Base-by-base conservation (phyloP, 2,797 vertebrate species). In the Halcyon smyrnensis region DNA sequence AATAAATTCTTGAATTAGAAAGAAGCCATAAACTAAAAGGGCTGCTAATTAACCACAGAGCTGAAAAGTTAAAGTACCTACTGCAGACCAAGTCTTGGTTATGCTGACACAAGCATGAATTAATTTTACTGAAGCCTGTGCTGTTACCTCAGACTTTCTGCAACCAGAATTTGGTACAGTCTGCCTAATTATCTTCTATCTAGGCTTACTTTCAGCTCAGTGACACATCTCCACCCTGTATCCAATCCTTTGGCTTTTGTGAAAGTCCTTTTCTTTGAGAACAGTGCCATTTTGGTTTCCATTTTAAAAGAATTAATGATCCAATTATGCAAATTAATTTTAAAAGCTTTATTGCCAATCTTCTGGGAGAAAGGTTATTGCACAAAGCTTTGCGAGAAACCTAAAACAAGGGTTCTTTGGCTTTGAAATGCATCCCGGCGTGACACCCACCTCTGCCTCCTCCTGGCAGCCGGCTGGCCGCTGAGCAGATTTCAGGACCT, bases 301-400 rank as follows among this genome's bases (percentile, higher is more conserved):
- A 69, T 88, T 89, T 95, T 32, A 94, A 92, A 93, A 87, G 87
- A 96, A 87, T 89, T 93, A 91, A 96, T 92, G 86, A 95, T 75
- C 88, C 84, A 89, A 68, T 93, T 96, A 95, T 92, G 88, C 69
- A 89, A 93, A 95, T 91, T 80, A 90, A 89, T 94, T 95, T 96
- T 23, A 92, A 94, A 95, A 87, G 84, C 81, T 87, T 95, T 92
- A 78, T 89, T 1, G 0, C 53, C 65, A 34, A 4, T 90, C 88
- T 90, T 94, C 78, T 89, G 80, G 70, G 86, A 94, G 84, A 84
- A 87, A 90, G 68, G 62, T 85, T 83, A 73, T 65, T 77, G 73
- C 64, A 79, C 45, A 74, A 90, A 93, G 71, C 83, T 89, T 89
- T 75, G n/a, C 1, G 4, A 48, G 17, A 53, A 86, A 48, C 60